Percentiles rank a stretch among this genome's conserved stretches.
Conservation (phyloP, 2,888 invertebrate genomes). For the Rhyacophila evoluta region DNA sequence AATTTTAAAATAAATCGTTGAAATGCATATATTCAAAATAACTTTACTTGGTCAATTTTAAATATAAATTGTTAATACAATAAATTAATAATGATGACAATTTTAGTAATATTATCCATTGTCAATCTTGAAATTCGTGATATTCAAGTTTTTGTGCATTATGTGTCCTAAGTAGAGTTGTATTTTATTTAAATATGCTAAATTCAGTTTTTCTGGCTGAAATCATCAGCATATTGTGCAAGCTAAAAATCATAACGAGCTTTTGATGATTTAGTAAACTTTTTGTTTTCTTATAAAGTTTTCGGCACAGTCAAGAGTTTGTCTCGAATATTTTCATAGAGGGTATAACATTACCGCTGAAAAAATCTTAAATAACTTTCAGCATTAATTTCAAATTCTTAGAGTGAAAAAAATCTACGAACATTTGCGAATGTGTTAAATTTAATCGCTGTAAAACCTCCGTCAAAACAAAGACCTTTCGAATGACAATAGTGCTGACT, state of each 20-base stretch:
- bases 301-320: constrained; percentile 5
- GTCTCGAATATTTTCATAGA: not conserved
- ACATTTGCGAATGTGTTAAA: not conserved
- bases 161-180: not conserved
- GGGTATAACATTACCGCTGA: not conserved
- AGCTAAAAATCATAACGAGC: constrained; percentile 12
- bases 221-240: constrained; percentile 8
- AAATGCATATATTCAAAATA: too few relatives aligned
- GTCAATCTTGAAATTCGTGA: too few relatives aligned
- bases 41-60: too few relatives aligned
- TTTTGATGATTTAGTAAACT: not conserved
- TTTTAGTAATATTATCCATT: too few relatives aligned
- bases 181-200: not conserved
- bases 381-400: constrained; percentile 17
- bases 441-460: not conserved
- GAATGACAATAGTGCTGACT: constrained; percentile 35
- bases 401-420: not conserved
- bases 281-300: constrained; percentile 25
- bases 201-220: not conserved
- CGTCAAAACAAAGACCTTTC: constrained; percentile 20
- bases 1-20: too few relatives aligned
- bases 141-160: not conserved
- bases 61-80: too few relatives aligned
- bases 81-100: too few relatives aligned
- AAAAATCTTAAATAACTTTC: constrained; percentile 8